These are phyloP conservation scores for Galeopterus variegatus DNA, from an alignment of 2,113 vertebrate species.

Conservation along the genomic window DNA sequence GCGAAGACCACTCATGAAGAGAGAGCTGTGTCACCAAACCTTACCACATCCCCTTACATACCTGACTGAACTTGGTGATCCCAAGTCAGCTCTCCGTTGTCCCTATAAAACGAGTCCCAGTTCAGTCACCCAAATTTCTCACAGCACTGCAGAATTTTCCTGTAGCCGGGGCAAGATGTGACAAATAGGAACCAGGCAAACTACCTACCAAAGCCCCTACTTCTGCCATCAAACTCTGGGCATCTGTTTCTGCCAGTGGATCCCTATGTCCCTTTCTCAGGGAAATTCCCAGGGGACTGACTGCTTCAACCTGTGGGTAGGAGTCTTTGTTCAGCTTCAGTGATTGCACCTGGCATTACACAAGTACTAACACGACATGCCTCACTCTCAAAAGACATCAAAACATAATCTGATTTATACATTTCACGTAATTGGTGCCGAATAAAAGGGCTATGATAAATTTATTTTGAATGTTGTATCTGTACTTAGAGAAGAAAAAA, in stretches of 20 bases:
- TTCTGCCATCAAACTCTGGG: neutral
- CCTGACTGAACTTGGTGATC: neutral
- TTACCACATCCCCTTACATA: neutral
- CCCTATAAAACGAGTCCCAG: neutral
- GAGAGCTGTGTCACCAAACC: neutral
- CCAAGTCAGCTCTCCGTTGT: neutral
- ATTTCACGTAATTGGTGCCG: neutral
- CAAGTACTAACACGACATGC: slow-evolving; percentile 11
- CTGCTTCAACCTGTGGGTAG: neutral
- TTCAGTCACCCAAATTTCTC: neutral
- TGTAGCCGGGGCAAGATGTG: neutral
- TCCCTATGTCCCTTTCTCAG: neutral
- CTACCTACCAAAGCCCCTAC: neutral
- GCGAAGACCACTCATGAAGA: neutral
- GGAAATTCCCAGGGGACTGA: neutral
- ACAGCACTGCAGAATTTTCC: neutral
- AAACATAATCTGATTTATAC: neutral
- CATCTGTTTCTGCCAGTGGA: neutral
- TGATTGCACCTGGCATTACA: neutral
- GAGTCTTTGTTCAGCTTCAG: neutral
- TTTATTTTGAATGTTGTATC: neutral
- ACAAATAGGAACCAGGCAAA: neutral
- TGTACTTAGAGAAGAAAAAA: neutral
- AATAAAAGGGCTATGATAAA: neutral
- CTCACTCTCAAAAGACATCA: neutral